Percentiles rank a stretch among this genome's conserved stretches.
Conservation (phyloP, 92 coral and sea anemone species). For the Zoanthus gigantus region DNA sequence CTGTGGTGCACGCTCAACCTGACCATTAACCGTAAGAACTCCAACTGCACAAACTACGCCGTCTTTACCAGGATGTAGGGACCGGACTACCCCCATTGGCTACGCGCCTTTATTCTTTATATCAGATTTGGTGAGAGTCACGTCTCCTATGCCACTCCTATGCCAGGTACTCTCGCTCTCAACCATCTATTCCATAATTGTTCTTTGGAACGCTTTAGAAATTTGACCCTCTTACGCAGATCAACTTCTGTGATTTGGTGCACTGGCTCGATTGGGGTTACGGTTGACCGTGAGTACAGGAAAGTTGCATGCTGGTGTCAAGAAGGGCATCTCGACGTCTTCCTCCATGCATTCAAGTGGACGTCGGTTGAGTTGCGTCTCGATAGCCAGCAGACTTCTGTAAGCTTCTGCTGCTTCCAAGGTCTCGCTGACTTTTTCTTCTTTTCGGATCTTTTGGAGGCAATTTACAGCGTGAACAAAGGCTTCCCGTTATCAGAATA, state of each 20-base stretch:
- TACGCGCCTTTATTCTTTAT: background rate
- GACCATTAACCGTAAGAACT: background rate
- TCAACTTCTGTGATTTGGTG: slow-evolving; percentile 28
- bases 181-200: slow-evolving; percentile 30
- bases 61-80: background rate
- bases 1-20: background rate
- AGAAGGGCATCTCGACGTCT: slow-evolving; percentile 22
- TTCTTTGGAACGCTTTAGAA: slow-evolving; percentile 13
- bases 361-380: slow-evolving; percentile 17
- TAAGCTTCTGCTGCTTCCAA: background rate
- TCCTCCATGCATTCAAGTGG: slow-evolving; percentile 18
- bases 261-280: slow-evolving; percentile 4
- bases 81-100: background rate
- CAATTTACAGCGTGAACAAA: too few relatives aligned
- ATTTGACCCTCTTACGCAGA: slow-evolving; percentile 7
- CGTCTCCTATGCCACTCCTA: background rate
- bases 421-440: too few relatives aligned
- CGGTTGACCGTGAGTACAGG: slow-evolving; percentile 18
- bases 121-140: background rate
- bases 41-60: background rate
- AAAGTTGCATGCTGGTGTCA: slow-evolving; percentile 8
- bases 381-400: slow-evolving; percentile 9
- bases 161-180: slow-evolving; percentile 14
- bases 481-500: too few relatives aligned
- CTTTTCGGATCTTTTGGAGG: too few relatives aligned